Base-by-base conservation (phyloP, 2,888 invertebrate species). In the Eugnorisma glareosa region DNA sequence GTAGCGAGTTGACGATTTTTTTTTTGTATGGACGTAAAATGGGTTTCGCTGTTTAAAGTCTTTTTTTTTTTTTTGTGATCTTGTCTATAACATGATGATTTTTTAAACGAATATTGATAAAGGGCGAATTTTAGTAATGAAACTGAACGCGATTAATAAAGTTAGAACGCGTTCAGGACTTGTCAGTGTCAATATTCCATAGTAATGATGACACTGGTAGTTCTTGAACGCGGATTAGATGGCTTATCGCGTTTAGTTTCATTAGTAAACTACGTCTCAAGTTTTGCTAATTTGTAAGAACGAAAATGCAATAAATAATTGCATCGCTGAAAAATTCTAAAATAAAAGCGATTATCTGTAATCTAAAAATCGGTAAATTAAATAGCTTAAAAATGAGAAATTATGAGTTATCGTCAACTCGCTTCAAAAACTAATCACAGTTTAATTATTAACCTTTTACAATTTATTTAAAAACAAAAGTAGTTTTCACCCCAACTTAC, bases 401-500 rank as follows among this genome's bases (percentile, higher is more conserved):
- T 13, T 24, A 54, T 54, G 1, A n/a, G n/a, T 4, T n/a, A n/a
- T 1, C 57, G 84, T 90, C 86, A 88, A 88, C 87, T 88, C 71
- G 80, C 73, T 88, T 81, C 67, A 37, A 35, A 75, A 85, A 90
- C 86, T 90, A 91, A 91, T 84, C 79, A 84, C 88, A 84, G 71
- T 81, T 85, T 80, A 88, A 88, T 88, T 82, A 88, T 87, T 93
- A 92, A 93, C 92, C 77, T 43, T 48, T 51, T 79, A 77, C 73
- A 82, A 89, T 88, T 90, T 88, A n/a, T n/a, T 89, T 88, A 84
- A 82, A 83, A 84, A 85, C 79, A n/a, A 83, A 43, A 85, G 91
- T 91, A 91, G 89, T 89, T 90, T 73, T 89, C 88, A 89, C 90
- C 90, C 91, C 91, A 91, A 92, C 82, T 87, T 81, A 90, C 91